These are phyloP conservation scores for Trichomalopsis sarcophagae DNA, from an alignment of 1,140 invertebrate species.

Conservation along the genomic window DNA sequence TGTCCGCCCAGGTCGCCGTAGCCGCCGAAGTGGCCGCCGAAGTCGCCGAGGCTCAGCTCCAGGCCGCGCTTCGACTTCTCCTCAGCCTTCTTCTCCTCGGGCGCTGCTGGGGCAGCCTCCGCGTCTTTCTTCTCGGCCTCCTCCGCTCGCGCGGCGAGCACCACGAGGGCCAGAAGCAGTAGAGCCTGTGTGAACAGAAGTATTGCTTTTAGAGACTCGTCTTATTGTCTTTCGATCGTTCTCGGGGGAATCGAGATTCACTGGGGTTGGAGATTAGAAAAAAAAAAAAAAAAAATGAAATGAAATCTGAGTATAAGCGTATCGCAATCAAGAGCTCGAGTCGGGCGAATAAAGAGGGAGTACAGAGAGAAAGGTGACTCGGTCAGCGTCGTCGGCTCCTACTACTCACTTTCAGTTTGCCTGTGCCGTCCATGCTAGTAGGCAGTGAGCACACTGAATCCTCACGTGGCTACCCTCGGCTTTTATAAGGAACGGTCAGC, in stretches of 20 bases:
- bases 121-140: conserved; percentile 31
- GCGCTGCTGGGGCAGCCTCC: neutral
- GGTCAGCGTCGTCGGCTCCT: conserved; percentile 38
- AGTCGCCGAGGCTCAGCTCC: conserved; percentile 64
- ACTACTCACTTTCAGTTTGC: conserved; percentile 73
- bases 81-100: conserved; percentile 51
- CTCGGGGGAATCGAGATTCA: neutral
- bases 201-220: conserved; percentile 5
- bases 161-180: conserved; percentile 60
- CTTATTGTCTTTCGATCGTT: conserved; percentile 39
- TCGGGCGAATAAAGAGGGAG: neutral
- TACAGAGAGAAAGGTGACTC: neutral
- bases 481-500: conserved; percentile 67
- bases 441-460: conserved; percentile 70
- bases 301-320: neutral
- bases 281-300: neutral
- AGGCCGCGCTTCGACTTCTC: conserved; percentile 68
- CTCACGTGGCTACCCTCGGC: conserved; percentile 64
- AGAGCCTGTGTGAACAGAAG: conserved; percentile 56
- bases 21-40: conserved; percentile 38
- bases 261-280: neutral
- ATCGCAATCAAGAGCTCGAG: neutral
- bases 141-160: conserved; percentile 46
- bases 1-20: conserved; percentile 38
- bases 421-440: conserved; percentile 72